phyloP scores from a whole-genome alignment of 2,888 invertebrate genomes.

The Philhelius pedissequus region DNA sequence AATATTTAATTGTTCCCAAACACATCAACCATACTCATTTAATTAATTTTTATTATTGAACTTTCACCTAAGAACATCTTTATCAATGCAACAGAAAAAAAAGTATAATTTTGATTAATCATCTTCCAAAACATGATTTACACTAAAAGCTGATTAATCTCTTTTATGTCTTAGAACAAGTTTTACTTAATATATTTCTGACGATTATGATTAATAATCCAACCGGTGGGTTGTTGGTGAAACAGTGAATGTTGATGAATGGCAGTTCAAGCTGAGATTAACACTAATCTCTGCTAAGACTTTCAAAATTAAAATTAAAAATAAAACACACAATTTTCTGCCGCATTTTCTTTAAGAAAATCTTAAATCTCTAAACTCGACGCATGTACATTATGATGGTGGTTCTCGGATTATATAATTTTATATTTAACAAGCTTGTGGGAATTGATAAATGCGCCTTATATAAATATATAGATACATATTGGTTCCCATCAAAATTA shows the following conservation, averaged over 20 bases:
- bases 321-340: not conserved
- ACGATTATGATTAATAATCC: slow-evolving; percentile 8
- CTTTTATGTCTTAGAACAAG: not conserved
- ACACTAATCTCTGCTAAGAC: slow-evolving; percentile 17
- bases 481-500: not conserved
- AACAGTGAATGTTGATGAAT: slow-evolving; percentile 7
- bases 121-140: slow-evolving; percentile 6
- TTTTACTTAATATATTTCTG: not conserved
- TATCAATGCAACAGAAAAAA: not conserved
- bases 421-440: not conserved
- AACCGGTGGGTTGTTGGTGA: not conserved
- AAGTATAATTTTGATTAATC: slow-evolving; percentile 2
- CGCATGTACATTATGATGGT: too few species aligned
- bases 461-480: not conserved
- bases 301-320: not conserved
- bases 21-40: slow-evolving; percentile 14
- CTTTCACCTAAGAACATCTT: slow-evolving; percentile 17
- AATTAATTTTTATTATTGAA: slow-evolving; percentile 27
- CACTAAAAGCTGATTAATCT: slow-evolving; percentile 12
- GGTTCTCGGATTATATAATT: not conserved
- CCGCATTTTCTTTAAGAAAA: not conserved
- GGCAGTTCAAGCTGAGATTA: slow-evolving; percentile 5
- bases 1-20: not conserved
- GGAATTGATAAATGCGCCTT: not conserved
- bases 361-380: too few species aligned